Evolutionary conservation across 2,888 invertebrate species (phyloP), one percentile per base, ranked within the genome.

Genomic region (Embidobia sp.): DNA sequence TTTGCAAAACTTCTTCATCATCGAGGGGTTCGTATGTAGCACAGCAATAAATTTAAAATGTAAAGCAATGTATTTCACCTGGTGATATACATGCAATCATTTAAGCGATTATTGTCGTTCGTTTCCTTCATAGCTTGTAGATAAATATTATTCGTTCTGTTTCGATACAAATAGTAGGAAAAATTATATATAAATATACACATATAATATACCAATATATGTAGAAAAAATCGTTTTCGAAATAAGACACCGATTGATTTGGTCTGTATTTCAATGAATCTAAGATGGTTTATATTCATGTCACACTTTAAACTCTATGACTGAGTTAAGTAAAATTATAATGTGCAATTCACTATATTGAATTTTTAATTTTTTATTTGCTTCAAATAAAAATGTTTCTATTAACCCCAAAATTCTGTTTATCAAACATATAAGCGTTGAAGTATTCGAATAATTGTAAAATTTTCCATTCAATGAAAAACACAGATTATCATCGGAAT

Each of bases 41-140:
- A 63, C 74, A 73, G 63, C 70, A 78, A 78, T 73, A 66, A 64
- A 78, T 74, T 70, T 51, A 66, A 74, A 70, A 40, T 59, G 53
- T 66, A 66, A 64, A 63, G 42, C 64, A 64, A 27, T 76, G 64
- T 64, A 66, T 48, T 31, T 70, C 59, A 66, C 59, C 13, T 53
- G 40, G 44, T 76, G 64, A 64, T 44, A 49, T 63, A 63, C 61
- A 69, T 48, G 55, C 46, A 15, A 57, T 69, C 40, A 69, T 57
- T 57, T 61, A 66, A 53, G 44, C 46, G 26, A 55, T 74, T 67
- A 67, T 61, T 69, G 63, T 69, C 69, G 69, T 77, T 77, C 57
- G 63, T 77, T 77, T 73, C 42, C 48, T 67, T 61, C 42, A 66
- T 77, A 77, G 77, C 55, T 48, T 67, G 67, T 72, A 77, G 69